phyloP scores from a whole-genome alignment of 2,113 vertebrate genomes.

The Zootoca vivipara region DNA sequence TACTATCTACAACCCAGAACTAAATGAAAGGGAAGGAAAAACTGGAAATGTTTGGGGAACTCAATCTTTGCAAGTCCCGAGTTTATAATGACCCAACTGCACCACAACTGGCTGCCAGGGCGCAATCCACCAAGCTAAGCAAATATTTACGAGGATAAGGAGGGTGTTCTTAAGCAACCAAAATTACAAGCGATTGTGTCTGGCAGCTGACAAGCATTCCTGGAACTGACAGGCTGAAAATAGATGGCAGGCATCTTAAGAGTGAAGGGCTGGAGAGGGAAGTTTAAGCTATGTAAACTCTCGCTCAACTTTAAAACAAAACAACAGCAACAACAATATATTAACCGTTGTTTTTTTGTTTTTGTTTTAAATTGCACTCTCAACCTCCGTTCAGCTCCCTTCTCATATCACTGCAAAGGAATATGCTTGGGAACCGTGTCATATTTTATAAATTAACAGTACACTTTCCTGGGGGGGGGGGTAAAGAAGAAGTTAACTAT shows the following conservation, averaged over 20 bases:
- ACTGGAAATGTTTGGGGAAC: no score
- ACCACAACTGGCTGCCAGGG: background rate
- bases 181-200: background rate
- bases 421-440: rapidly evolving
- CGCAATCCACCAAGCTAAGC: background rate
- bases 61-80: background rate
- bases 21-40: no score
- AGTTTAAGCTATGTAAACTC: background rate
- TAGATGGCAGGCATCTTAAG: background rate
- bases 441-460: conserved; percentile 16
- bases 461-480: background rate
- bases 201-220: background rate
- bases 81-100: background rate
- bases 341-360: conserved; percentile 1
- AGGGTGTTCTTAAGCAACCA: background rate
- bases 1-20: no score
- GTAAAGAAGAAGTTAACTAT: background rate
- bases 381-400: background rate
- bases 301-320: background rate
- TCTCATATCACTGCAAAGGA: background rate
- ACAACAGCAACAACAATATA: background rate
- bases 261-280: background rate
- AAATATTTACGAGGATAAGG: background rate
- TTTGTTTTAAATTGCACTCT: background rate
- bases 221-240: background rate